phyloP scores from a whole-genome alignment of 2,888 invertebrate species.

The Germaria angustata region DNA sequence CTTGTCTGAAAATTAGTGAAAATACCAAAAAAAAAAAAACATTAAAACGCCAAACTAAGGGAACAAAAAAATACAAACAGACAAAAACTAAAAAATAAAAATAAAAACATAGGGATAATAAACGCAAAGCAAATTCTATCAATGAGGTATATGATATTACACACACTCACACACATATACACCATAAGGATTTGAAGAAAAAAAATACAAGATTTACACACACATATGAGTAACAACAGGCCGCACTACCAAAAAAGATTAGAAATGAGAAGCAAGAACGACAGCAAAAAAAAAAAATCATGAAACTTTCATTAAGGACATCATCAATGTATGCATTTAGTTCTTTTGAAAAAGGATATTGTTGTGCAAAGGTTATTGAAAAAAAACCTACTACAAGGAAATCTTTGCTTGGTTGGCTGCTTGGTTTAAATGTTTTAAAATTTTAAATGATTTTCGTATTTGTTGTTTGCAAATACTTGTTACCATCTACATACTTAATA shows the following conservation, averaged over 20 bases:
- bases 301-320: conserved; percentile 78
- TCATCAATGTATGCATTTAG: conserved; percentile 74
- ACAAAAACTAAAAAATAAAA: conserved; percentile 37
- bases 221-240: conserved; percentile 3
- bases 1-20: conserved; percentile 58
- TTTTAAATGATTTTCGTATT: conserved; percentile 15
- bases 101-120: conserved; percentile 26
- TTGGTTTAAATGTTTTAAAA: conserved; percentile 40
- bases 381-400: background rate
- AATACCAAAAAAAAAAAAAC: conserved; percentile 8
- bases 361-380: background rate
- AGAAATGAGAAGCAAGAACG: conserved; percentile 24
- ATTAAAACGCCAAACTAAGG: conserved; percentile 41
- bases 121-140: conserved; percentile 59
- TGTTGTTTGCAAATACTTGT: background rate
- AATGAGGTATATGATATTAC: conserved; percentile 56
- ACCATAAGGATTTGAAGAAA: conserved; percentile 2
- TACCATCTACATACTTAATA: conserved; percentile 17
- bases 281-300: conserved; percentile 74
- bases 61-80: conserved; percentile 34
- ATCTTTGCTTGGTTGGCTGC: conserved; percentile 39
- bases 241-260: conserved; percentile 26
- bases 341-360: conserved; percentile 57
- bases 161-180: background rate
- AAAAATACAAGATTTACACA: background rate